These are phyloP conservation scores for Diadophis punctatus DNA, from an alignment of 2,113 vertebrate genomes.

Conservation along the genomic window DNA sequence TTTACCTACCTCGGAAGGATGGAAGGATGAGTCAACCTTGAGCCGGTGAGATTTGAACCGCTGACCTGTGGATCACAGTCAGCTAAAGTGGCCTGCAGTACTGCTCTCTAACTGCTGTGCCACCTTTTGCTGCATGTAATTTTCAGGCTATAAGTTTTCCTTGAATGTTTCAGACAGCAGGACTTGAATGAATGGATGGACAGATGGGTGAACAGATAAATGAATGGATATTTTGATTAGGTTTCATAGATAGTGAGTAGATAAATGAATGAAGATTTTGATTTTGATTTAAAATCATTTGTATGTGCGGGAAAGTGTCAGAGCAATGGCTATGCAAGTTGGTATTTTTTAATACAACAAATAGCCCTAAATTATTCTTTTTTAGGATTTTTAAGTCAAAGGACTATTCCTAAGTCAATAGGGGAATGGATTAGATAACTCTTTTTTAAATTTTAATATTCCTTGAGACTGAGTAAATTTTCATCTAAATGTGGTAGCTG, in stretches of 20 bases:
- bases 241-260: not conserved
- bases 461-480: not conserved
- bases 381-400: not conserved
- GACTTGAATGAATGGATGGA: not conserved
- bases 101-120: no score
- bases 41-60: no score
- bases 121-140: not conserved
- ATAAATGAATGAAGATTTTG: not conserved
- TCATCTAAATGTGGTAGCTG: not conserved
- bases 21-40: no score
- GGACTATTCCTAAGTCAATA: not conserved
- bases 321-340: not conserved
- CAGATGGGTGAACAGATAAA: not conserved
- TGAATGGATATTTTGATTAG: not conserved
- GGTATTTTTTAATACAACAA: not conserved
- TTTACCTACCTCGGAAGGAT: no score
- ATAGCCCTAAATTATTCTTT: not conserved
- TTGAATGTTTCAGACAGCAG: not conserved
- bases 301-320: not conserved
- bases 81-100: no score
- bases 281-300: not conserved
- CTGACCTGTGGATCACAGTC: no score
- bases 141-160: not conserved
- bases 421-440: not conserved
- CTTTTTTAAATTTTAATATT: not conserved